Conservation (phyloP, 2,113 vertebrate genomes). For the Centropristis striata region DNA sequence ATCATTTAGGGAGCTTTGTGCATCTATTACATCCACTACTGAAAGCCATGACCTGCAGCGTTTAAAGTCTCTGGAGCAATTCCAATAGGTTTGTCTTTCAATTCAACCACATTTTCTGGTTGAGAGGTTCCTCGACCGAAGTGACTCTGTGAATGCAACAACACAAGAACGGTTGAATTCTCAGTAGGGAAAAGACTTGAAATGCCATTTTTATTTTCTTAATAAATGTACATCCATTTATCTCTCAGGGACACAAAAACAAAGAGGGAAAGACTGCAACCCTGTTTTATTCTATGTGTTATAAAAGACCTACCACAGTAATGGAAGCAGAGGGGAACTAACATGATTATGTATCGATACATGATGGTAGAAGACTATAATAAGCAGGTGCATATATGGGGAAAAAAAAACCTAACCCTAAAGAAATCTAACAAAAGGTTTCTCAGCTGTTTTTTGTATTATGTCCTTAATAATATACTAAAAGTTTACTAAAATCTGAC, state of each 20-base stretch:
- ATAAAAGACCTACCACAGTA: not conserved
- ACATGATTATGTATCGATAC: not conserved
- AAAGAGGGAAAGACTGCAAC: not conserved
- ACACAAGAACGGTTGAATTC: not conserved
- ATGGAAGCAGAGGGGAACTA: not conserved
- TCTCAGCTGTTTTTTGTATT: no score
- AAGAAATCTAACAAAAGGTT: no score
- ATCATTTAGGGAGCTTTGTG: conserved; percentile 57
- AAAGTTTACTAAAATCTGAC: no score
- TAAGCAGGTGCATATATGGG: no score
- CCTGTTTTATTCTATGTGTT: not conserved
- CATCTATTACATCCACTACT: conserved; percentile 42
- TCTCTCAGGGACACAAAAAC: not conserved
- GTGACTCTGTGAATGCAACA: not conserved
- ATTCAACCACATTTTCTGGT: conserved; percentile 35
- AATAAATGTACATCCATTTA: conserved; percentile 3
- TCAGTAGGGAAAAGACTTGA: conserved; percentile 12
- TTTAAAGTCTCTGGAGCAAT: conserved; percentile 22
- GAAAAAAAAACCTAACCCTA: no score
- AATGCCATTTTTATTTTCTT: conserved; percentile 32
- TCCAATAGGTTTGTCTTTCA: conserved; percentile 41
- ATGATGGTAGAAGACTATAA: not conserved
- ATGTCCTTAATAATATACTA: no score
- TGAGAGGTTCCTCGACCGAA: conserved; percentile 21
- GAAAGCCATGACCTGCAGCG: conserved; percentile 32